Conservation (phyloP, 2,113 vertebrate species). For the Macrotus californicus region DNA sequence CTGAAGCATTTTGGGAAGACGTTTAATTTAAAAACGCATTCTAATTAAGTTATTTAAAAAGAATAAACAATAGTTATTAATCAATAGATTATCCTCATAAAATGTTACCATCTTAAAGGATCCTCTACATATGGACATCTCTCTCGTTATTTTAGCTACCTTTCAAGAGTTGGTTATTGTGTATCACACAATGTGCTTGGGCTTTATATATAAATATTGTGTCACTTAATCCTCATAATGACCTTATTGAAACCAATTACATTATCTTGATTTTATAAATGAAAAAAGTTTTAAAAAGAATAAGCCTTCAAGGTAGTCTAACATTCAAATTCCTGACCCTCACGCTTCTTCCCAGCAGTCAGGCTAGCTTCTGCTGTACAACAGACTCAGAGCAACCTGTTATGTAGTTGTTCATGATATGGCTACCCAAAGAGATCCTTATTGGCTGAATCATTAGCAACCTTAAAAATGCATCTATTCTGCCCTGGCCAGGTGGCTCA, state of each 20-base stretch:
- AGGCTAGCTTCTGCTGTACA: neutral
- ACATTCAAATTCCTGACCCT: neutral
- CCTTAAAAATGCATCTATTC: neutral
- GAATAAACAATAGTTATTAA: neutral
- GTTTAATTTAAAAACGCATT: neutral
- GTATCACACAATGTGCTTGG: neutral
- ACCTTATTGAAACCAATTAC: neutral
- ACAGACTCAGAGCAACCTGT: neutral
- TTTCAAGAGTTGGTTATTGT: neutral
- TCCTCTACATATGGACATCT: neutral
- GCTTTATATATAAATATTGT: neutral
- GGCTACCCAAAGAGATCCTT: neutral
- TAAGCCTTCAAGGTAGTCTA: neutral
- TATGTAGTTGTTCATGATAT: neutral
- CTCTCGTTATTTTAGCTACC: neutral
- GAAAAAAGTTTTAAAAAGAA: neutral
- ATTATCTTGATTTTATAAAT: slow-evolving; percentile 8
- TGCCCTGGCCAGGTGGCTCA: neutral
- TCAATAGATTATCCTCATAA: neutral
- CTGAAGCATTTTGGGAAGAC: neutral
- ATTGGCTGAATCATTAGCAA: neutral
- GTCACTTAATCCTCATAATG: neutral
- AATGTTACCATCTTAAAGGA: neutral
- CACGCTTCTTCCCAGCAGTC: neutral
- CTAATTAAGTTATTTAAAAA: neutral